These are phyloP conservation scores for Diarsia brunnea DNA, from an alignment of 2,888 invertebrate species.

Conservation along the genomic window DNA sequence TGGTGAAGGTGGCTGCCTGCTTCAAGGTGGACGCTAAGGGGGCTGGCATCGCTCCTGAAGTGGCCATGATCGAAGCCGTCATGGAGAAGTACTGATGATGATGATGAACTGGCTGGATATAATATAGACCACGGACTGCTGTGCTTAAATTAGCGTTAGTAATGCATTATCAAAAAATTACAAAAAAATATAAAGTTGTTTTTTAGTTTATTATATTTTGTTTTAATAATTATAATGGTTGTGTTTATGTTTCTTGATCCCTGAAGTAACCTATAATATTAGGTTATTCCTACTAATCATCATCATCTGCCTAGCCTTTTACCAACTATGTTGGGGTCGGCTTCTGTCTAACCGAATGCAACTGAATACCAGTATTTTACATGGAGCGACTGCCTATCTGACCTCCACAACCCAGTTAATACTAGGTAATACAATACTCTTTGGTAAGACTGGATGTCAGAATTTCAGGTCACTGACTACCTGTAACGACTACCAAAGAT, in stretches of 20 bases:
- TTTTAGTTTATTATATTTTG: conserved; percentile 38
- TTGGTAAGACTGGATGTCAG: no score
- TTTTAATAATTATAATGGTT: conserved; percentile 11
- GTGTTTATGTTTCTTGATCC: conserved; percentile 8
- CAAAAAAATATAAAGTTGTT: conserved; percentile 18
- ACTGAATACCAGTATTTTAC: no score
- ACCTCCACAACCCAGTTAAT: no score
- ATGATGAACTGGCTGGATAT: background rate
- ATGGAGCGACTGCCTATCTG: no score
- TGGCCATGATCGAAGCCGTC: conserved; percentile 87
- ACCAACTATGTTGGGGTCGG: no score
- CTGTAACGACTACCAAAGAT: no score
- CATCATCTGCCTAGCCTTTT: no score
- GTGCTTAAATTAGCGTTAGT: conserved; percentile 31
- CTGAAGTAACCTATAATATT: background rate
- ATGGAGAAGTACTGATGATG: conserved; percentile 80
- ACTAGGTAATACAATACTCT: no score
- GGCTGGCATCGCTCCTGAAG: conserved; percentile 85
- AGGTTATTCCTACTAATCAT: background rate
- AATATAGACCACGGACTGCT: conserved; percentile 16
- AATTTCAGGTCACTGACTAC: no score
- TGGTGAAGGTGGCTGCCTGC: conserved; percentile 86
- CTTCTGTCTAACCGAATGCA: no score
- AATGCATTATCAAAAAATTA: conserved; percentile 35
- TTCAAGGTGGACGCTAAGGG: conserved; percentile 82